Percentiles rank a stretch among this genome's conserved stretches.
Evolutionary conservation across 2,797 vertebrate species (phyloP).

Genomic region (Tolypeutes matacus): DNA sequence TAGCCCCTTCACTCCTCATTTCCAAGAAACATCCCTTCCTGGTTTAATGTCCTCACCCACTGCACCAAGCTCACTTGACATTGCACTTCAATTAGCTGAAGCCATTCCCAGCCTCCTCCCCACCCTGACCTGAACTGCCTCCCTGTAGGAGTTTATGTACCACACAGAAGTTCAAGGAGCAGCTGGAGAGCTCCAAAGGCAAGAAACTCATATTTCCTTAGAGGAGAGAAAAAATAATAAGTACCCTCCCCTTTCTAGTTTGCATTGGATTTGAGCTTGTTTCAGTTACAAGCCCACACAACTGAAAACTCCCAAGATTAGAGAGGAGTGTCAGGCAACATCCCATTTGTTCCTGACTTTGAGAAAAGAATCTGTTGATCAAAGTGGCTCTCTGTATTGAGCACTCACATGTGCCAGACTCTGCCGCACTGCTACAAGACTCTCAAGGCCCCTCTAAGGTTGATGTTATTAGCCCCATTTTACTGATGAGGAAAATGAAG

Average conservation of each 20-base stretch:
- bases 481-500: neutral
- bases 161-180: slow-evolving; percentile 1
- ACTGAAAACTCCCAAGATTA: neutral
- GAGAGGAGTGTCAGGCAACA: slow-evolving; percentile 25
- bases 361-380: neutral
- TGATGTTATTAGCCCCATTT: neutral
- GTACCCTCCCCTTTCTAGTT: neutral
- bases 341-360: neutral
- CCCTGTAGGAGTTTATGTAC: slow-evolving; percentile 36
- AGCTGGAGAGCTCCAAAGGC: neutral
- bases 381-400: neutral
- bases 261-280: slow-evolving; percentile 21
- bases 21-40: slow-evolving; percentile 67
- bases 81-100: slow-evolving; percentile 70
- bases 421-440: neutral
- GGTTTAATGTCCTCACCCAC: neutral
- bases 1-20: neutral
- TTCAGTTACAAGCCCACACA: slow-evolving; percentile 19
- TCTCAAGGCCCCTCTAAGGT: neutral
- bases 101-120: slow-evolving; percentile 50
- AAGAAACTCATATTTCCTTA: slow-evolving; percentile 23
- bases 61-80: slow-evolving; percentile 70
- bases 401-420: neutral
- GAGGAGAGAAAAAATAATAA: no score
- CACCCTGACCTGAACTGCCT: neutral